Percentiles rank a stretch among this genome's conserved stretches.
Conservation (phyloP, 2,888 invertebrate genomes). For the Leptinotarsa rubiginosa region DNA sequence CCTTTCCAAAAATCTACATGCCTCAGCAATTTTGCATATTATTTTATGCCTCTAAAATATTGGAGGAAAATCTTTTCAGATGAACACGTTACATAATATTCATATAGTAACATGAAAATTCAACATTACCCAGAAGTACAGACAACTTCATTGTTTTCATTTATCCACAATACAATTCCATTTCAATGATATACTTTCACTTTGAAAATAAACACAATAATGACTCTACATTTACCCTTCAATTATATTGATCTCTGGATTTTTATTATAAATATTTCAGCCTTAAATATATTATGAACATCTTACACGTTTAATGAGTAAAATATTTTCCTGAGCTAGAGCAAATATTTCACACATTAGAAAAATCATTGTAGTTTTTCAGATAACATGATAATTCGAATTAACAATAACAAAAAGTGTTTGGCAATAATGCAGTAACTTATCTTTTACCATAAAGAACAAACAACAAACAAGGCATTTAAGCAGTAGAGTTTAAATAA, state of each 20-base stretch:
- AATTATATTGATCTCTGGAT: constrained; percentile 41
- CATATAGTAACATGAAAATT: no score
- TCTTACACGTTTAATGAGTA: constrained; percentile 20
- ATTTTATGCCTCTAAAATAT: no score
- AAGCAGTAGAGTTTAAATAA: no score
- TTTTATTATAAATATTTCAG: constrained; percentile 50
- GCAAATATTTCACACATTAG: constrained; percentile 8
- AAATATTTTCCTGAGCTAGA: constrained; percentile 12
- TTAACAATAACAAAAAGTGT: constrained; percentile 12
- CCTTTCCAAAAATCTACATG: no score
- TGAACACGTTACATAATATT: no score
- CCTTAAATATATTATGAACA: constrained; percentile 48
- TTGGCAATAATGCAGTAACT: background rate
- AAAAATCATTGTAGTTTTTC: constrained; percentile 7
- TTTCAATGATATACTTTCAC: constrained; percentile 47
- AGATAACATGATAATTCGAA: constrained; percentile 11
- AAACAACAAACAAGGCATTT: no score
- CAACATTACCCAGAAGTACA: background rate
- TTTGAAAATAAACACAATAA: constrained; percentile 47
- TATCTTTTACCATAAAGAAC: constrained; percentile 4
- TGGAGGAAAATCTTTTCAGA: no score
- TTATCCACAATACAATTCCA: constrained; percentile 38
- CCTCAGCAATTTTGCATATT: no score
- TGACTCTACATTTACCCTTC: constrained; percentile 37
- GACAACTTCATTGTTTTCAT: constrained; percentile 2